A percentile compares a stretch with the other conserved stretches of the same genome.
Evolutionary conservation across 2,797 vertebrate species (phyloP).

Genomic region (Pangasius krempfi): DNA sequence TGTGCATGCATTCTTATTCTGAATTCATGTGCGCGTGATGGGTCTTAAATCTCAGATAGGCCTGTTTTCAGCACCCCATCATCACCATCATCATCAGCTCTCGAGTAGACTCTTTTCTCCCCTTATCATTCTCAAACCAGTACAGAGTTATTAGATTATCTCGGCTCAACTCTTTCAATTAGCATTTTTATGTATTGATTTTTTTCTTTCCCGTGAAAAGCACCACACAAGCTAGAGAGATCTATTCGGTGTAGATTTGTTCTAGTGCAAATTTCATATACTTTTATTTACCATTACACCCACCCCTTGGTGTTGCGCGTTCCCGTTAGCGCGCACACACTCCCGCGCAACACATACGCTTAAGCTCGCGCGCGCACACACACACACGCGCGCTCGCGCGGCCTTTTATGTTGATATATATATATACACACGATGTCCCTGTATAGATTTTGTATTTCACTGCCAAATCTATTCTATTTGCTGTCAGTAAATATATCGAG

Average conservation of each 20-base stretch:
- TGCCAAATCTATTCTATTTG: neutral
- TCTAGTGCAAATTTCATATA: neutral
- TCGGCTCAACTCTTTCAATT: neutral
- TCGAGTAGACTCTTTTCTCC: neutral
- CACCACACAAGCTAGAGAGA: neutral
- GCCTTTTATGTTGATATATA: neutral
- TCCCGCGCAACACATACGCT: conserved; percentile 44
- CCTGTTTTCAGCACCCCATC: neutral
- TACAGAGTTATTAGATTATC: neutral
- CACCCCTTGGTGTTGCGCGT: conserved; percentile 46
- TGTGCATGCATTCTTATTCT: neutral
- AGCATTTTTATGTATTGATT: neutral
- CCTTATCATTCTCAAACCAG: neutral
- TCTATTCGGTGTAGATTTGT: neutral
- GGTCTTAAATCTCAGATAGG: conserved; percentile 12
- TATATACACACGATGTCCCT: neutral
- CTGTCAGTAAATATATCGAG: neutral
- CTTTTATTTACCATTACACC: conserved; percentile 35
- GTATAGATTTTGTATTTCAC: neutral
- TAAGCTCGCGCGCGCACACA: conserved; percentile 20
- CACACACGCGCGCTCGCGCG: neutral
- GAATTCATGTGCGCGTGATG: neutral
- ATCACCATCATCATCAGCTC: neutral
- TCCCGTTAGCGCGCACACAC: conserved; percentile 28
- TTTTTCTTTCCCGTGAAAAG: neutral